Conservation (phyloP, 2,888 invertebrate species). For the Philereme vetulata region DNA sequence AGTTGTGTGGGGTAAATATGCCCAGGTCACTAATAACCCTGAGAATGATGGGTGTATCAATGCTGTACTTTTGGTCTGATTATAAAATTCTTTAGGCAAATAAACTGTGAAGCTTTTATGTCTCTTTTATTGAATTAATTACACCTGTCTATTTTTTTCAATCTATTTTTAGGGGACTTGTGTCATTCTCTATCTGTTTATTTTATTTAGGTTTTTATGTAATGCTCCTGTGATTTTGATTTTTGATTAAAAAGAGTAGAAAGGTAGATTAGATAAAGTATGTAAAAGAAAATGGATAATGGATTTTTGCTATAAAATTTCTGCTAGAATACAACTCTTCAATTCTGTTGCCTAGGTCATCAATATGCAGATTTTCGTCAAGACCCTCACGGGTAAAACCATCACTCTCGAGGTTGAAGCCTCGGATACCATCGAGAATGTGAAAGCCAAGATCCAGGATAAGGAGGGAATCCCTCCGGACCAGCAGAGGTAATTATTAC, state of each 20-base stretch:
- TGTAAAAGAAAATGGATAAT: no score
- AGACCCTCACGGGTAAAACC: conserved; percentile 97
- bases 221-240: no score
- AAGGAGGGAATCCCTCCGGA: conserved; percentile 95
- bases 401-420: conserved; percentile 97
- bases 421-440: conserved; percentile 97
- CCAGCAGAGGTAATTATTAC: conserved; percentile 85
- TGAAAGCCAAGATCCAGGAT: conserved; percentile 96
- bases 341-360: conserved; percentile 44
- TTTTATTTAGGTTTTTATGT: no score
- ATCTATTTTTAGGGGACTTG: no score
- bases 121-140: conserved; percentile 29
- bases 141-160: conserved; percentile 7
- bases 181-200: no score
- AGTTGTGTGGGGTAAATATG: conserved; percentile 99
- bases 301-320: no score
- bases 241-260: no score
- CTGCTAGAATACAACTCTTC: not conserved
- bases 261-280: no score
- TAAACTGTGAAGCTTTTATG: conserved; percentile 42
- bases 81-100: conserved; percentile 38
- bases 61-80: conserved; percentile 96
- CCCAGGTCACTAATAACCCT: conserved; percentile 99
- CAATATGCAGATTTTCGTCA: conserved; percentile 98
- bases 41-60: conserved; percentile 99